phyloP scores from a whole-genome alignment of 2,888 invertebrate species.

The Buathra laborator region DNA sequence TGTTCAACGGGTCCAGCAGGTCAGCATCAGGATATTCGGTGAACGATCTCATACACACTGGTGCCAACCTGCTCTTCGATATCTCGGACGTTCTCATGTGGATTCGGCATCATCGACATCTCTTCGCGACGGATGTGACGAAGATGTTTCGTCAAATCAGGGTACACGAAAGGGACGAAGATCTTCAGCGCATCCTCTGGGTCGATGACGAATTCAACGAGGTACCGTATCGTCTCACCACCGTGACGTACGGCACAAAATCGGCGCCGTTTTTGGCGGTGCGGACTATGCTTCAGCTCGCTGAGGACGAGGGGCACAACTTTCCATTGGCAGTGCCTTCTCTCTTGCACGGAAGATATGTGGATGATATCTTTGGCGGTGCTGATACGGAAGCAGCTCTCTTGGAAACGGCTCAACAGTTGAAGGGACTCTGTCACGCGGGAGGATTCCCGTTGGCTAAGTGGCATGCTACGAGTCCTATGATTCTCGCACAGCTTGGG shows the following conservation, averaged over 20 bases:
- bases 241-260: background rate
- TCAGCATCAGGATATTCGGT: background rate
- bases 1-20: slow-evolving; percentile 6
- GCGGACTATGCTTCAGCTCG: background rate
- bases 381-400: no score
- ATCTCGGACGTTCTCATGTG: background rate
- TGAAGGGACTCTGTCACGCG: no score
- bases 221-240: background rate
- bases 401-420: slow-evolving; percentile 12
- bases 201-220: slow-evolving; percentile 15
- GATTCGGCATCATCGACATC: background rate
- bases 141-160: slow-evolving; percentile 35
- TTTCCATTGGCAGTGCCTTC: background rate
- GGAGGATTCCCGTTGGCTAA: no score
- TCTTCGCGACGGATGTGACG: background rate
- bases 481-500: no score
- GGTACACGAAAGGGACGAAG: slow-evolving; percentile 38
- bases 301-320: background rate
- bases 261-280: no score
- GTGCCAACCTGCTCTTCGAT: background rate
- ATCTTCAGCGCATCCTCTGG: slow-evolving; percentile 49
- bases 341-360: no score
- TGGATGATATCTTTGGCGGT: no score
- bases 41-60: background rate
- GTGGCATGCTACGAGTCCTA: no score